Percentiles rank a stretch among this genome's conserved stretches.
Evolutionary conservation across 2,888 invertebrate species (phyloP).

Genomic region (Didymodactylos carnosus): DNA sequence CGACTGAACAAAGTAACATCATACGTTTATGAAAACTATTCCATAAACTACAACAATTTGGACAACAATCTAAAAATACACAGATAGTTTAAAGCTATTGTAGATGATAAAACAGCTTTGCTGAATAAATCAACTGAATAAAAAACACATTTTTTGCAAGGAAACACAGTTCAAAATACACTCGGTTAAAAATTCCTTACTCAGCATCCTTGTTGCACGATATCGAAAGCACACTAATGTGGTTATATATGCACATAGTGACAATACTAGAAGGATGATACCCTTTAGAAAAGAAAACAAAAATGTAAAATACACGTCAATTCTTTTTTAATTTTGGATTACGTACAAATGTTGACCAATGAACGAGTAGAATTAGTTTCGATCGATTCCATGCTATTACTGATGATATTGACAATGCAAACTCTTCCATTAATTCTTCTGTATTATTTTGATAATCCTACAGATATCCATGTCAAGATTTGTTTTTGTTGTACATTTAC

Average conservation of each 20-base stretch:
- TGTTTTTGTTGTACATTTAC: neutral
- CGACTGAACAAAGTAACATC: neutral
- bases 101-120: too few species aligned
- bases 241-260: neutral
- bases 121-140: too few species aligned
- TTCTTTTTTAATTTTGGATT: neutral
- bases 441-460: conserved; percentile 3
- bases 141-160: too few species aligned
- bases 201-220: neutral
- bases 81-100: too few species aligned
- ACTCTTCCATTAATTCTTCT: neutral
- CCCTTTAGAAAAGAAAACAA: too few species aligned
- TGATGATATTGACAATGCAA: neutral
- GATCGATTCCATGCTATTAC: neutral
- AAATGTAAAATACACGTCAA: too few species aligned
- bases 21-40: neutral
- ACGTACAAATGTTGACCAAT: neutral
- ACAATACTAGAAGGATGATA: neutral
- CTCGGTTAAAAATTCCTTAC: too few species aligned
- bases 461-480: neutral
- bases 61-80: neutral
- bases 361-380: neutral
- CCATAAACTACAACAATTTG: neutral
- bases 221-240: neutral
- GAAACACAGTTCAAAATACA: too few species aligned